phyloP scores from a whole-genome alignment of 1,140 invertebrate species.

The Drosophila bipectinata region DNA sequence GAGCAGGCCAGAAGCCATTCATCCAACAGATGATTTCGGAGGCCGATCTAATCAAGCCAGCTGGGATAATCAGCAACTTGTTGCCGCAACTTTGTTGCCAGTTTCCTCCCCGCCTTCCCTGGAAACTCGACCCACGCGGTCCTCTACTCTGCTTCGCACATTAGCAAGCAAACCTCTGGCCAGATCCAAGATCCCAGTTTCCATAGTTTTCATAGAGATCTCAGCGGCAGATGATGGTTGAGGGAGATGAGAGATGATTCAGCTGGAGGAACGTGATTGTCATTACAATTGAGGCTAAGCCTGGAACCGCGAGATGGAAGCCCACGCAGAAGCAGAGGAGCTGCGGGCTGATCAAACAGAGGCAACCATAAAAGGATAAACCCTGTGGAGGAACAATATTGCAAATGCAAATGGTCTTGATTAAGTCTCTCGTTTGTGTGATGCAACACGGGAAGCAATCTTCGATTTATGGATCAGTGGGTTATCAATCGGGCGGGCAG shows the following conservation, averaged over 20 bases:
- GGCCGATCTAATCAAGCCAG: slow-evolving; percentile 45
- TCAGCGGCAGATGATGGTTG: slow-evolving; percentile 62
- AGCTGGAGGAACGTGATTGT: slow-evolving; percentile 56
- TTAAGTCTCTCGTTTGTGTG: slow-evolving; percentile 11
- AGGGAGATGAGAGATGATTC: slow-evolving; percentile 52
- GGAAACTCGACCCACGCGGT: slow-evolving; percentile 53
- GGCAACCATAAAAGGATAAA: slow-evolving; percentile 33
- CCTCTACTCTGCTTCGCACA: slow-evolving; percentile 53
- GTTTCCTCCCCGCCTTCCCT: slow-evolving; percentile 1
- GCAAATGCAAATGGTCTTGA: slow-evolving; percentile 14
- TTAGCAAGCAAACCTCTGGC: slow-evolving; percentile 47
- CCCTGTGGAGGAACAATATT: slow-evolving; percentile 5
- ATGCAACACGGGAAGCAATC: slow-evolving; percentile 16
- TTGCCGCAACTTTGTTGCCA: slow-evolving; percentile 63
- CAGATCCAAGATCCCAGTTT: slow-evolving; percentile 12
- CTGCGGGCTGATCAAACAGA: slow-evolving; percentile 46
- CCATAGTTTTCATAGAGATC: slow-evolving; percentile 16
- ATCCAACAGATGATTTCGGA: slow-evolving; percentile 38
- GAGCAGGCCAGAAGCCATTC: slow-evolving; percentile 43
- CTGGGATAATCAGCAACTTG: slow-evolving; percentile 63
- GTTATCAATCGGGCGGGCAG: slow-evolving; percentile 15
- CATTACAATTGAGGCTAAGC: slow-evolving; percentile 40
- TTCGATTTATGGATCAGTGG: slow-evolving; percentile 48
- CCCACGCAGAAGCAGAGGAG: slow-evolving; percentile 45
- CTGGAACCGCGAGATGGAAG: slow-evolving; percentile 1